Evolutionary conservation across 2,888 invertebrate species (phyloP).

Genomic region (Strigamia transsilvanica): DNA sequence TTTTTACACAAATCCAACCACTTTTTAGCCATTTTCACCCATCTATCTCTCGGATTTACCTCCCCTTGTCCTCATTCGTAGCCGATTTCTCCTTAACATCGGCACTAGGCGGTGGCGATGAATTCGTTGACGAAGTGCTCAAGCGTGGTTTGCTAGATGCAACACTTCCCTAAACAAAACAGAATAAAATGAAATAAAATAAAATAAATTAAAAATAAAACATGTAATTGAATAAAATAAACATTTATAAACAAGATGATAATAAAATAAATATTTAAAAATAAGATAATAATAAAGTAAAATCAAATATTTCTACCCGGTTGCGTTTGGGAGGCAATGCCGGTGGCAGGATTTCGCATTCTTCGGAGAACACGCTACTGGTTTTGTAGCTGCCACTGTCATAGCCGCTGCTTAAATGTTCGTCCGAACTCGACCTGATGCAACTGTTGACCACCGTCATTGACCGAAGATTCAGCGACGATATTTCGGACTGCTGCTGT

Average conservation of each 20-base stretch:
- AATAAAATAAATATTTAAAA: too few relatives aligned
- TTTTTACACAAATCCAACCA: too few relatives aligned
- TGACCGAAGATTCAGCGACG: constrained; percentile 65
- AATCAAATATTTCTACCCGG: too few relatives aligned
- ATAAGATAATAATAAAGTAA: too few relatives aligned
- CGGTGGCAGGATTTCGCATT: constrained; percentile 57
- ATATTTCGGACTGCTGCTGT: constrained; percentile 63
- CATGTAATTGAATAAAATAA: too few relatives aligned
- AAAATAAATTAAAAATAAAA: too few relatives aligned
- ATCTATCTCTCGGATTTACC: not conserved
- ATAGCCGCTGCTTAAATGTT: constrained; percentile 60
- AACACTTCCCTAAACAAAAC: constrained; percentile 24
- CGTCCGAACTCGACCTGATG: constrained; percentile 38
- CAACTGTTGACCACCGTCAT: not conserved
- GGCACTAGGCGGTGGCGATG: not conserved
- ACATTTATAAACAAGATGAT: too few relatives aligned
- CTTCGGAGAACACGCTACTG: not conserved
- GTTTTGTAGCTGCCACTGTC: constrained; percentile 12
- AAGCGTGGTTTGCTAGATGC: constrained; percentile 10
- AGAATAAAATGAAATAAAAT: not conserved
- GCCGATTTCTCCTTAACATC: constrained; percentile 50
- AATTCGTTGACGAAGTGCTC: constrained; percentile 39
- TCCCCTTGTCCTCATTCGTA: constrained; percentile 26
- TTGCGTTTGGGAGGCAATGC: constrained; percentile 58
- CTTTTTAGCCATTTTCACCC: too few relatives aligned